phyloP scores from a whole-genome alignment of 2,113 vertebrate genomes.

The Tympanuchus pallidicinctus region DNA sequence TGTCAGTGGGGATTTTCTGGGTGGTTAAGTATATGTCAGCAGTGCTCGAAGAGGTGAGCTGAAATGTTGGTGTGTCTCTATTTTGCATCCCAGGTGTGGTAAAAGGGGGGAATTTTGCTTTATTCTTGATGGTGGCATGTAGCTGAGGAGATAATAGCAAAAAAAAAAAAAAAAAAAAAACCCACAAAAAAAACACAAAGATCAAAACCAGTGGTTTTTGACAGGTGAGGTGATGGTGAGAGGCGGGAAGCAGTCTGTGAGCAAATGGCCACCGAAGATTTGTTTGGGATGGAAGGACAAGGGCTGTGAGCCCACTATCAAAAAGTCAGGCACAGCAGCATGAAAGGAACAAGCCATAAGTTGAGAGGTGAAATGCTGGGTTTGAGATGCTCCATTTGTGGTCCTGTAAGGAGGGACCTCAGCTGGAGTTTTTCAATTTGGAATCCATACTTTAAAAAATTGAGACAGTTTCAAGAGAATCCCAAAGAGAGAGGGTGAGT shows the following conservation, averaged over 20 bases:
- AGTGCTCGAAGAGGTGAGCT: neutral
- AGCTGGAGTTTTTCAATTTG: neutral
- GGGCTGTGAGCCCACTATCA: neutral
- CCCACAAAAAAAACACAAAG: no score
- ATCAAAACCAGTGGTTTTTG: neutral
- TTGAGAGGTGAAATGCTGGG: neutral
- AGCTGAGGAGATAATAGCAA: neutral
- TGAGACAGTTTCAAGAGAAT: neutral
- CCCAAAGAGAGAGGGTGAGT: neutral
- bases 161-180: no score
- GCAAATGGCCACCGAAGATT: neutral
- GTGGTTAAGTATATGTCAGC: neutral
- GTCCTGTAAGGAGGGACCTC: neutral
- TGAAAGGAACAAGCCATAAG: neutral
- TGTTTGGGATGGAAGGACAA: neutral
- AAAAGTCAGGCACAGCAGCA: neutral
- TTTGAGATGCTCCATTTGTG: neutral
- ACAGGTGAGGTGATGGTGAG: neutral
- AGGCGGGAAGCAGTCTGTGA: neutral
- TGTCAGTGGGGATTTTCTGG: neutral
- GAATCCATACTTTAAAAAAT: neutral
- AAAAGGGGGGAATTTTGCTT: neutral
- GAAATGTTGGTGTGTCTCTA: neutral
- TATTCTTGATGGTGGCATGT: neutral
- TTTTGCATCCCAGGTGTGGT: constrained; percentile 8